Evolutionary conservation across 1,140 invertebrate species (phyloP).

Genomic region (Euwallacea similis): DNA sequence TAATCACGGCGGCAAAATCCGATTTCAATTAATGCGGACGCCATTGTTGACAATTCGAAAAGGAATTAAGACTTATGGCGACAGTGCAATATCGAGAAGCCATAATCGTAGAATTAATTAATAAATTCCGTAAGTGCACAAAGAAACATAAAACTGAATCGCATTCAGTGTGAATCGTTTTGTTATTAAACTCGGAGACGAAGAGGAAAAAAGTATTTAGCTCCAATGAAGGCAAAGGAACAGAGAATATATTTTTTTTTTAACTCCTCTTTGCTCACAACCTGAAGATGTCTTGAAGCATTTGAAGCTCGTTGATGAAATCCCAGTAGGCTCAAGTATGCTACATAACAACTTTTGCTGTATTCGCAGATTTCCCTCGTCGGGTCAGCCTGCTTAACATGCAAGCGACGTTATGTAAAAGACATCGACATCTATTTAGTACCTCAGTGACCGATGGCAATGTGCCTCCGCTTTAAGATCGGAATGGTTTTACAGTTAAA

Average conservation of each 20-base stretch:
- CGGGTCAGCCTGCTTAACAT: constrained; percentile 1
- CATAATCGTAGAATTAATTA: constrained; percentile 36
- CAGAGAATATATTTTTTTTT: too few species aligned
- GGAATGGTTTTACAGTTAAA: too few species aligned
- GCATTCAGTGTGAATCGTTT: constrained; percentile 29
- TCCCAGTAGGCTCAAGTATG: not conserved
- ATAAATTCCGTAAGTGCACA: constrained; percentile 34
- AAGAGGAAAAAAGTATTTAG: constrained; percentile 9
- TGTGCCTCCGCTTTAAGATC: not conserved
- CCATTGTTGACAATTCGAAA: not conserved
- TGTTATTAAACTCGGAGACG: constrained; percentile 19
- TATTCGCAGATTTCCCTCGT: constrained; percentile 6
- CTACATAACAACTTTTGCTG: not conserved
- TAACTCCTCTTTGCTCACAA: too few species aligned
- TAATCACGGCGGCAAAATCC: not conserved
- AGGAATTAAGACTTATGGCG: not conserved
- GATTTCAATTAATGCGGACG: constrained; percentile 8
- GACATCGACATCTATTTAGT: constrained; percentile 7
- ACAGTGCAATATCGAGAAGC: constrained; percentile 25
- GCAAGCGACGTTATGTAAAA: constrained; percentile 14
- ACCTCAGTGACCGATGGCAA: not conserved
- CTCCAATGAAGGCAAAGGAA: not conserved
- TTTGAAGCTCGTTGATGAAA: constrained; percentile 4
- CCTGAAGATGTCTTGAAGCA: too few species aligned
- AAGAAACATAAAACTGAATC: constrained; percentile 33